phyloP scores from a whole-genome alignment of 2,113 vertebrate species.

The Dipodomys ordii region DNA sequence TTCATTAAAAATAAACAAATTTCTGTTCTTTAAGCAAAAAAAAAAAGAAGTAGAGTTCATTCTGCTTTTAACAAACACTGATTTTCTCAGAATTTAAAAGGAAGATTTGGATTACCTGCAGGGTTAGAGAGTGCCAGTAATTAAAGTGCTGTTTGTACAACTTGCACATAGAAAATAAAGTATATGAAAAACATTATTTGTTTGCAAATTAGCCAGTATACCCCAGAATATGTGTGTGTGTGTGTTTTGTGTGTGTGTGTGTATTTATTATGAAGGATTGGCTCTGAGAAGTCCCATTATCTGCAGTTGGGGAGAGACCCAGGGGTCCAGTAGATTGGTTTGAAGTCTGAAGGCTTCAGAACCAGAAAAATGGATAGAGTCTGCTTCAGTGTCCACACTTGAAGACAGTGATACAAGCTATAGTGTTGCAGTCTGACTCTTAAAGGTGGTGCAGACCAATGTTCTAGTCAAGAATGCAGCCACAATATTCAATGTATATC shows the following conservation, averaged over 20 bases:
- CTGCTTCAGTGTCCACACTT: background rate
- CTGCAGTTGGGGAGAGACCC: background rate
- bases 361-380: background rate
- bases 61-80: background rate
- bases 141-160: background rate
- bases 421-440: background rate
- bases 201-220: background rate
- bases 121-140: background rate
- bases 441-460: background rate
- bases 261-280: background rate
- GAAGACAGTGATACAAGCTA: background rate
- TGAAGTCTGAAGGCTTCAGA: background rate
- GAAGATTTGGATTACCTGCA: background rate
- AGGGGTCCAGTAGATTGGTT: background rate
- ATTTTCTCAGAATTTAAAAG: constrained; percentile 16
- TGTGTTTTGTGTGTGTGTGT: background rate
- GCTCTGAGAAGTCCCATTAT: background rate
- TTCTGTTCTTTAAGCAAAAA: too few relatives aligned
- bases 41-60: background rate
- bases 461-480: background rate
- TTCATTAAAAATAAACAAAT: too few relatives aligned
- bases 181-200: too few relatives aligned
- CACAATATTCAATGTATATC: too few relatives aligned
- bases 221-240: background rate
- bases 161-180: too few relatives aligned